These are phyloP conservation scores for Stenodera caucasica DNA, from an alignment of 2,888 invertebrate species.

Conservation along the genomic window DNA sequence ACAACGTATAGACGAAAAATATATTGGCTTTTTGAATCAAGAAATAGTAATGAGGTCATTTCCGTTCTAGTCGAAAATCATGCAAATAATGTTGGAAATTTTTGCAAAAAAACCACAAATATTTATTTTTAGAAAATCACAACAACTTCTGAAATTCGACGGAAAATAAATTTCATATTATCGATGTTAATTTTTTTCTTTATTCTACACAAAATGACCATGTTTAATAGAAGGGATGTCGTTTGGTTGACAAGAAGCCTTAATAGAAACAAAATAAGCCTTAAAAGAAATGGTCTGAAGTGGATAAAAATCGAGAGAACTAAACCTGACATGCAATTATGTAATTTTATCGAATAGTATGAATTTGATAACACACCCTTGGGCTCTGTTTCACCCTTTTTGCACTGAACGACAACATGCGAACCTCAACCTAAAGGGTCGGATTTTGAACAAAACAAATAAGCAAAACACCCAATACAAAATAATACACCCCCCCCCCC, in stretches of 20 bases:
- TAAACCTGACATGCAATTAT: slow-evolving; percentile 6
- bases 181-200: too few species aligned
- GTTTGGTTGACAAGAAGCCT: background rate
- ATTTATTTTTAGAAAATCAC: background rate
- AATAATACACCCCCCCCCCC: too few species aligned
- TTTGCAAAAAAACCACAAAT: background rate
- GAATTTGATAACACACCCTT: slow-evolving; percentile 8
- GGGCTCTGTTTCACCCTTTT: background rate
- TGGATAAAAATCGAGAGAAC: background rate
- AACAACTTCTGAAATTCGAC: too few species aligned
- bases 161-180: too few species aligned
- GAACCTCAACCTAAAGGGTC: background rate
- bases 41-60: background rate
- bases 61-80: background rate
- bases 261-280: background rate
- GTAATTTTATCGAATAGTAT: slow-evolving; percentile 4
- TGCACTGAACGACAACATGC: background rate
- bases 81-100: too few species aligned
- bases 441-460: background rate
- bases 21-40: background rate
- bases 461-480: too few species aligned
- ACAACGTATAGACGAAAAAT: background rate
- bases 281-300: background rate
- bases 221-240: background rate
- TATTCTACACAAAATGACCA: too few species aligned